A percentile compares a stretch with the other conserved stretches of the same genome.
phyloP scores from a whole-genome alignment of 2,113 vertebrate genomes.

The Bolborhynchus lineola region DNA sequence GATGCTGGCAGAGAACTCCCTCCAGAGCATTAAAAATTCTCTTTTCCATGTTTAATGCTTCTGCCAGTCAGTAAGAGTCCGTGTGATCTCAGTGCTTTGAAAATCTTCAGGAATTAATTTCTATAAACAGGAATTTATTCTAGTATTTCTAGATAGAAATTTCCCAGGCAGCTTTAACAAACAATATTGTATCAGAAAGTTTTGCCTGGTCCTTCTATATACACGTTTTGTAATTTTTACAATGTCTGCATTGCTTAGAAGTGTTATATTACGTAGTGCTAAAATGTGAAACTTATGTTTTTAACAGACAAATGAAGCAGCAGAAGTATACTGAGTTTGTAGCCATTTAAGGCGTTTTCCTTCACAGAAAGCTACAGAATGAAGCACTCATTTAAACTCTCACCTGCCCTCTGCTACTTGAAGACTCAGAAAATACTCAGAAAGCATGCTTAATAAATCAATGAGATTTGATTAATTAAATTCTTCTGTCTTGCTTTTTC shows the following conservation, averaged over 20 bases:
- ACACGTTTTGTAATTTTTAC: neutral
- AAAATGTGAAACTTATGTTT: constrained; percentile 33
- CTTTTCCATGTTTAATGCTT: neutral
- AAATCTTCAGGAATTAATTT: neutral
- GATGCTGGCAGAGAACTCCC: neutral
- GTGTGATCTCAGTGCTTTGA: neutral
- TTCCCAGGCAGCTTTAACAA: neutral
- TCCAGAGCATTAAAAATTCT: neutral
- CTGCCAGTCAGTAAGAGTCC: neutral
- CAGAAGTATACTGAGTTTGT: neutral
- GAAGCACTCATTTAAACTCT: neutral
- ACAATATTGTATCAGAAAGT: neutral
- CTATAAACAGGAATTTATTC: neutral
- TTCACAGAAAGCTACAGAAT: neutral
- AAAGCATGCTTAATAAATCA: constrained; percentile 6
- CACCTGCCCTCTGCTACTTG: constrained; percentile 1
- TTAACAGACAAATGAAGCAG: constrained; percentile 25
- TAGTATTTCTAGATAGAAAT: neutral
- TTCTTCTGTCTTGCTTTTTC: neutral
- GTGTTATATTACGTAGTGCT: constrained; percentile 8
- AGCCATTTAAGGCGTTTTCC: constrained; percentile 47
- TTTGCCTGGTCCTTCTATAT: neutral
- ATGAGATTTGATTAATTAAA: constrained; percentile 7
- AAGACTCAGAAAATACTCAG: neutral
- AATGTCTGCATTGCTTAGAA: neutral